phyloP scores from a whole-genome alignment of 2,888 invertebrate genomes.

The Phortica okadai region DNA sequence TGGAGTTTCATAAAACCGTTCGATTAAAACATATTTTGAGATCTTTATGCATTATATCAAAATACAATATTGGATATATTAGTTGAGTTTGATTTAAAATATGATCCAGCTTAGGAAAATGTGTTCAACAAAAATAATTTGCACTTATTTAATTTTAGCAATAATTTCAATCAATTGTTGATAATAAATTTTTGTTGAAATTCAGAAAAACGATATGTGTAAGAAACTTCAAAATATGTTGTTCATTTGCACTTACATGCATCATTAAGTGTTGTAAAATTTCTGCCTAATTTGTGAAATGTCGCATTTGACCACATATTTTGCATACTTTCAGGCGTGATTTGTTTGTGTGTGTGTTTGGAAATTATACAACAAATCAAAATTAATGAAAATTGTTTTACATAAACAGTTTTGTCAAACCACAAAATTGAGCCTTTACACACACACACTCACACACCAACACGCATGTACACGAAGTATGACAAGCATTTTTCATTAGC shows the following conservation, averaged over 20 bases:
- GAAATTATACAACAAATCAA: constrained; percentile 9
- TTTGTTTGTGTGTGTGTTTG: neutral
- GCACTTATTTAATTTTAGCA: too few relatives aligned
- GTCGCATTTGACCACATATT: neutral
- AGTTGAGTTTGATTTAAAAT: too few relatives aligned
- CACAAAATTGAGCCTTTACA: neutral
- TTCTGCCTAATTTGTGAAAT: neutral
- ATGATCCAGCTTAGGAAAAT: too few relatives aligned
- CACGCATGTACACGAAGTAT: neutral
- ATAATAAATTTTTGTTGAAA: too few relatives aligned
- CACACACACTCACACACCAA: neutral
- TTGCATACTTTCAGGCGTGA: neutral
- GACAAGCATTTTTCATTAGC: constrained; percentile 5
- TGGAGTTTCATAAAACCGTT: too few relatives aligned
- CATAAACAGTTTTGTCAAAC: neutral
- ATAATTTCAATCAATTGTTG: too few relatives aligned
- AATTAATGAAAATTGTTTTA: constrained; percentile 15
- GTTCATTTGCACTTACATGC: neutral
- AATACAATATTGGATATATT: too few relatives aligned
- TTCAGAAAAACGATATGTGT: too few relatives aligned
- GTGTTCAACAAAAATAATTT: too few relatives aligned
- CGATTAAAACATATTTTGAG: too few relatives aligned
- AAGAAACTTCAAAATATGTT: too few relatives aligned
- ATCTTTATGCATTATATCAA: too few relatives aligned
- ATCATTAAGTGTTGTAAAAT: neutral